Conservation (phyloP, 1,140 invertebrate genomes). For the Myzus persicae region DNA sequence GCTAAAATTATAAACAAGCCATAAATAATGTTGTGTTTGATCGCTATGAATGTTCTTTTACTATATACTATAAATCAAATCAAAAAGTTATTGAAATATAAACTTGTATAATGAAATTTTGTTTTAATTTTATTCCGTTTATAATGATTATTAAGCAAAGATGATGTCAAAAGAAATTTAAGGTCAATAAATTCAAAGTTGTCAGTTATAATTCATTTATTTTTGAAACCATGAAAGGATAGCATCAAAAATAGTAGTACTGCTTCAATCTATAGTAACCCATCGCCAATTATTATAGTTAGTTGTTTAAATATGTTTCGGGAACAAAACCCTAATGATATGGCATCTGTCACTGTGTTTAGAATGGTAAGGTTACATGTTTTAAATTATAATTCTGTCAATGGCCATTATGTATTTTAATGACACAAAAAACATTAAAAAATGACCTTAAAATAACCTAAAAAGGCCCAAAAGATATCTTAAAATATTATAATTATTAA, state of each 20-base stretch:
- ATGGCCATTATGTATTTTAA: too few species aligned
- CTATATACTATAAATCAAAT: neutral
- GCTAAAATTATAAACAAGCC: neutral
- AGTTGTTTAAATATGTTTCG: too few species aligned
- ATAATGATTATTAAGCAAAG: too few species aligned
- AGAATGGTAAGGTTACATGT: too few species aligned
- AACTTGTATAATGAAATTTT: neutral
- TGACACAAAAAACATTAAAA: too few species aligned
- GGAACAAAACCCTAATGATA: too few species aligned
- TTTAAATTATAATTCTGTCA: too few species aligned
- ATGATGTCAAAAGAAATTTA: neutral
- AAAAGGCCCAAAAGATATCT: too few species aligned
- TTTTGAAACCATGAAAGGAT: neutral
- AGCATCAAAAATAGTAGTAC: neutral
- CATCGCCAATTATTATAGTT: too few species aligned
- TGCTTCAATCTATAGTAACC: neutral
- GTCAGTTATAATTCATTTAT: neutral
- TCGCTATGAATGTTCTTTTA: neutral
- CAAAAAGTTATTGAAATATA: neutral
- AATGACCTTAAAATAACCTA: too few species aligned
- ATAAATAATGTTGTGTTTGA: neutral
- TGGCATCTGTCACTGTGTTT: too few species aligned
- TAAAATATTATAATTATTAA: too few species aligned
- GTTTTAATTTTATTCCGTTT: neutral
- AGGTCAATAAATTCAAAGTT: neutral